Evolutionary conservation across 1,140 invertebrate genomes (phyloP).

Genomic region (Stratiolaelaps scimitus): DNA sequence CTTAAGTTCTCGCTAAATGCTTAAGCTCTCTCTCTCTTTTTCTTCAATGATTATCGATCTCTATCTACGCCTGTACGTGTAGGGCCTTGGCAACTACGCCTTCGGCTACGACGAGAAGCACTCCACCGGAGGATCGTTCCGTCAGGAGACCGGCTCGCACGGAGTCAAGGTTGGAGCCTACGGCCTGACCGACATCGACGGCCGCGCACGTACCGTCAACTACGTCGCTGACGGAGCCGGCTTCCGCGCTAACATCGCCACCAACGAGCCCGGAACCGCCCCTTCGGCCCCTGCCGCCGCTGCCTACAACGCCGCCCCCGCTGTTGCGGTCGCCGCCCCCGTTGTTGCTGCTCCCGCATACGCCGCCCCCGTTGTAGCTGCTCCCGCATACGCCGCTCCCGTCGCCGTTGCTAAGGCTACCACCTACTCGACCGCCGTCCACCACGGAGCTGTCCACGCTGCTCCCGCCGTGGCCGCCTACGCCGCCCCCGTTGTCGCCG

Average conservation of each 20-base stretch:
- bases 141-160: conserved; percentile 33
- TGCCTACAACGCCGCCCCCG: conserved; percentile 9
- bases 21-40: too few relatives aligned
- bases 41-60: too few relatives aligned
- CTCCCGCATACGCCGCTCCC: conserved; percentile 1
- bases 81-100: conserved; percentile 33
- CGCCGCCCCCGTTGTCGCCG: not conserved
- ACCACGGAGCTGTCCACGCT: conserved; percentile 19
- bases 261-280: conserved; percentile 32
- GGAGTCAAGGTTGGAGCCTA: conserved; percentile 28
- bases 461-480: conserved; percentile 14
- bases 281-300: conserved; percentile 28
- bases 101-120: conserved; percentile 36
- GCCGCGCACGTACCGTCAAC: conserved; percentile 29
- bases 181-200: conserved; percentile 27
- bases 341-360: not conserved
- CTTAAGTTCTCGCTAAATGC: too few relatives aligned
- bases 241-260: conserved; percentile 30
- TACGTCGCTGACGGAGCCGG: conserved; percentile 31
- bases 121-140: conserved; percentile 34
- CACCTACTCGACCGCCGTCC: conserved; percentile 14
- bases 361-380: not conserved
- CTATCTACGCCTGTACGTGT: too few relatives aligned
- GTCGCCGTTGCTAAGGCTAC: conserved; percentile 8
- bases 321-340: not conserved